Evolutionary conservation across 2,113 vertebrate genomes (phyloP).

Genomic region (Neomonachus schauinslandi): DNA sequence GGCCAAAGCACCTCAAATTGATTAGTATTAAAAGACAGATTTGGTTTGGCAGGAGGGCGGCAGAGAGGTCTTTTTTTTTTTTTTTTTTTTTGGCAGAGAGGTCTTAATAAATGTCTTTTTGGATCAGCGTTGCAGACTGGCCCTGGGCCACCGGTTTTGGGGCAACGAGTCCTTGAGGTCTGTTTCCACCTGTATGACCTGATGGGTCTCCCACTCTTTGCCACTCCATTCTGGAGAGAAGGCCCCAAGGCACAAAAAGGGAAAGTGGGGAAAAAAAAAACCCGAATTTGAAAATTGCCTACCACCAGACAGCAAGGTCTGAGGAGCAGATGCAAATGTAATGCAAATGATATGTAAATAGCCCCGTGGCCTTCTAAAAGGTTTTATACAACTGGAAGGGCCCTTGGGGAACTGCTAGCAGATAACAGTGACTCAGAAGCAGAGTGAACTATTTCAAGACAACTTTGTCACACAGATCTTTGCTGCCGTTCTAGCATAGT

Average conservation of each 20-base stretch:
- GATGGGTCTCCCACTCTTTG: neutral
- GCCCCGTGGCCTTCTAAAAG: slow-evolving; percentile 50
- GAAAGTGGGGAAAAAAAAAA: neutral
- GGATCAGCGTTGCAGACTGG: neutral
- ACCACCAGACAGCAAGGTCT: slow-evolving; percentile 28
- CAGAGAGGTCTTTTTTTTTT: neutral
- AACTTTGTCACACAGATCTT: slow-evolving; percentile 67
- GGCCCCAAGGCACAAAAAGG: neutral
- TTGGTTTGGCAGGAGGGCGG: slow-evolving; percentile 14
- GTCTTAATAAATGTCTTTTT: slow-evolving; percentile 33
- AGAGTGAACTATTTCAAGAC: slow-evolving; percentile 68
- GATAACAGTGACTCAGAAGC: slow-evolving; percentile 70
- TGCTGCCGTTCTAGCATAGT: slow-evolving; percentile 18
- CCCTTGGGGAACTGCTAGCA: slow-evolving; percentile 65
- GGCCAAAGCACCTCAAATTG: slow-evolving; percentile 22
- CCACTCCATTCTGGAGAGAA: slow-evolving; percentile 22
- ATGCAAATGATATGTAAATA: slow-evolving; percentile 77
- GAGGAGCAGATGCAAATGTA: slow-evolving; percentile 56
- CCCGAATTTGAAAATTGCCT: slow-evolving; percentile 15
- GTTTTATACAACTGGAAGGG: slow-evolving; percentile 61
- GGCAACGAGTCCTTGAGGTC: neutral
- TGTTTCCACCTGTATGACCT: neutral
- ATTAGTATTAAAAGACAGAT: slow-evolving; percentile 42
- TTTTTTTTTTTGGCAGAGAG: neutral
- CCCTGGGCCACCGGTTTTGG: neutral